Base-by-base conservation (phyloP, 2,797 vertebrate genomes). In the Steatocranus sp. region DNA sequence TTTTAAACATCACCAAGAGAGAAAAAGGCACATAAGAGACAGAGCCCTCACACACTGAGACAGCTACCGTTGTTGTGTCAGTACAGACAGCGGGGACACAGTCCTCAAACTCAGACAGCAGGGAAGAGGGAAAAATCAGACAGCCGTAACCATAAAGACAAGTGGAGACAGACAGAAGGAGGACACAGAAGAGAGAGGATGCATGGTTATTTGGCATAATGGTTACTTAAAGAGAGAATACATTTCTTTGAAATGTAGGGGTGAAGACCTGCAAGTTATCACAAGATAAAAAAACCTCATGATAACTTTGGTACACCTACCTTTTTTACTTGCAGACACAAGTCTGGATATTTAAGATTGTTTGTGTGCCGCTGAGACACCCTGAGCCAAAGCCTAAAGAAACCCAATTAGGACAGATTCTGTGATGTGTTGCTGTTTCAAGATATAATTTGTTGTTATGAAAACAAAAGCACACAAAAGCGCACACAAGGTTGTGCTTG, bases 61-160 rank as follows among this genome's bases (percentile, higher is more conserved):
- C 75, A 11, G 56, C 38, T 25, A n/a, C 66, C 18, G 66, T 38
- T 73, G 32, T 66, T 70, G 75, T 63, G 54, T 78, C 43, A 75
- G 75, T 11, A 23, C 56, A 79, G n/a, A 56, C 63, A 76, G 23
- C 4, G n/a, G 50, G 77, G 82, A 78, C 61, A 70, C 30, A 41
- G 80, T 81, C 77, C 74, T 86, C 68, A 78, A 80, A 81, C 78
- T 48, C 25, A 79, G 82, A 78, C 84, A 68, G 84, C 78, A 50
- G 66, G 75, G 32, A 34, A 68, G 66, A 68, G 73, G 50, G 38
- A 41, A 25, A 32, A 90, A 76, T 74, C 78, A 87, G 88, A 86
- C 82, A 87, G 51, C 80, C 43, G 53, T 75, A 83, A 85, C 86
- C 73, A 75, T 49, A n/a, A 75, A 85, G 86, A 88, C 76, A 79